A percentile compares a stretch with the other conserved stretches of the same genome.
Conservation (phyloP, 64 coral and sea anemone genomes). For the Stylophora pistillata region DNA sequence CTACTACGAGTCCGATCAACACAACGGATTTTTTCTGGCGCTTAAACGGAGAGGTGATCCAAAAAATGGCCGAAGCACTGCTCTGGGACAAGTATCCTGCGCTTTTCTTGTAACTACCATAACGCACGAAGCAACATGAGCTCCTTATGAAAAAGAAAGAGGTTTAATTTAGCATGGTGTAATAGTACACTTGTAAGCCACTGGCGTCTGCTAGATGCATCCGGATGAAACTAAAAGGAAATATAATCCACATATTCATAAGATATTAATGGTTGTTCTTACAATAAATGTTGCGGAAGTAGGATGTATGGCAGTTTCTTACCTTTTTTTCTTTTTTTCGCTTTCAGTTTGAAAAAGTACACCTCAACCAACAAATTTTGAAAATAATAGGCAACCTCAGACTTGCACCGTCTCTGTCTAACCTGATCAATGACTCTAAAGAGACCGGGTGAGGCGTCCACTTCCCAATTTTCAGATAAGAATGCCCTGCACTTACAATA, state of each 20-base stretch:
- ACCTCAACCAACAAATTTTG: not conserved
- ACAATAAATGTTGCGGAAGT: not conserved
- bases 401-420: not conserved
- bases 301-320: not conserved
- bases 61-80: slow-evolving; percentile 1
- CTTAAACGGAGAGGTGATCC: slow-evolving; percentile 15
- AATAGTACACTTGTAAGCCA: not conserved
- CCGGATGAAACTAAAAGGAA: not conserved
- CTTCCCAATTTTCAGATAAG: no score
- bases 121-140: not conserved
- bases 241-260: not conserved
- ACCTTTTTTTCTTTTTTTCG: not conserved
- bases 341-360: not conserved
- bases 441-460: no score
- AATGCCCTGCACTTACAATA: no score
- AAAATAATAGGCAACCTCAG: not conserved
- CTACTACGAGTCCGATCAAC: slow-evolving; percentile 22
- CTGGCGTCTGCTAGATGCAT: not conserved
- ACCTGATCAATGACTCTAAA: no score
- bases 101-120: not conserved
- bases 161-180: not conserved
- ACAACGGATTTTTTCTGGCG: slow-evolving; percentile 6
- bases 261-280: not conserved
- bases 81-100: slow-evolving; percentile 4
- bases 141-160: not conserved